Evolutionary conservation across 2,797 vertebrate species (phyloP).

Genomic region (Urosaurus nigricauda): DNA sequence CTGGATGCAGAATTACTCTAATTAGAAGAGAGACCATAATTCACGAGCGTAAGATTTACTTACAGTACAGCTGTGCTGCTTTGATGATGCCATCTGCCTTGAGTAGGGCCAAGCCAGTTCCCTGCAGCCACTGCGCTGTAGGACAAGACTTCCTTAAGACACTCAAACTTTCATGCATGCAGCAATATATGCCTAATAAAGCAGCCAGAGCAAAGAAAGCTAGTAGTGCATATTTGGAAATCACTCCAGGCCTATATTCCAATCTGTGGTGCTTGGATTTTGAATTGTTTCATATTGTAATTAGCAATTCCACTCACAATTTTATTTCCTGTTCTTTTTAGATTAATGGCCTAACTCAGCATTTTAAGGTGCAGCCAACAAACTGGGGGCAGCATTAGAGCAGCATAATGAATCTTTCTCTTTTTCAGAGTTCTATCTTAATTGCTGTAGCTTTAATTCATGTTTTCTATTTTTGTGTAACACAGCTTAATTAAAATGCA

Average conservation of each 20-base stretch:
- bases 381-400: neutral
- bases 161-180: fast-evolving
- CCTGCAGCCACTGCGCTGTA: neutral
- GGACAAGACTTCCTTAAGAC: constrained; percentile 44
- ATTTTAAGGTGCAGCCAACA: constrained; percentile 54
- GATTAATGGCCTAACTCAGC: constrained; percentile 48
- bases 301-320: constrained; percentile 49
- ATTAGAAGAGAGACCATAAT: constrained; percentile 48
- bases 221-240: constrained; percentile 4
- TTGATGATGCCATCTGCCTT: constrained; percentile 67
- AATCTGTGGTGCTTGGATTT: constrained; percentile 15
- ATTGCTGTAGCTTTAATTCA: constrained; percentile 54
- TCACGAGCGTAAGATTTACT: constrained; percentile 54
- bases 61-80: constrained; percentile 68
- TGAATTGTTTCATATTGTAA: constrained; percentile 40
- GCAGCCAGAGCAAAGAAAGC: neutral
- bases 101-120: constrained; percentile 50
- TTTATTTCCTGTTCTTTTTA: constrained; percentile 49
- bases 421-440: constrained; percentile 37
- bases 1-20: constrained; percentile 27
- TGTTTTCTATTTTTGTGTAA: constrained; percentile 42
- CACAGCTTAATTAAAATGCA: constrained; percentile 49
- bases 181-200: neutral
- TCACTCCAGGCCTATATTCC: constrained; percentile 20
- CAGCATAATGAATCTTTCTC: neutral